Base-by-base conservation (phyloP, 2,113 vertebrate species). In the Pollimyrus isidori region DNA sequence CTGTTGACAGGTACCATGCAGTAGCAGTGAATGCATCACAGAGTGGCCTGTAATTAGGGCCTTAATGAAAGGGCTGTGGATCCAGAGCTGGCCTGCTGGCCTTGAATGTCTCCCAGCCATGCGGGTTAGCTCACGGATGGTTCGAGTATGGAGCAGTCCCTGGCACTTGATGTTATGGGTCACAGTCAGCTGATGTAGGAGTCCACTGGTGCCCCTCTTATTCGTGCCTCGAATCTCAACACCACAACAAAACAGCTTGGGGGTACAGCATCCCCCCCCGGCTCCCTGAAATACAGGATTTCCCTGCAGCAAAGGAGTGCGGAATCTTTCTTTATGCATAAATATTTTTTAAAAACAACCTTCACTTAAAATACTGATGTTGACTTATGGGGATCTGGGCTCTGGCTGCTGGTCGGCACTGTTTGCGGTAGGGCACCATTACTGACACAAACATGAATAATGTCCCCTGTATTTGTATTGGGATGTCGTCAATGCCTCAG, bases 381-480 rank as follows among this genome's bases (percentile, higher is more conserved):
- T 96, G 95, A 96, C 93, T 96, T 95, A 96, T 96, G 94, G 93
- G 93, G 93, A 93, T 94, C 93, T 94, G 94, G 94, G 93, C 92
- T 94, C 94, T 95, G 95, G 94, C 93, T 88, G 94, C 95, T 95
- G 95, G 95, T 95, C 95, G 95, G 94, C 93, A 94, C 94, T 94
- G 95, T 95, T 96, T 96, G 95, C 90, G 95, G 96, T 93, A 23
- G 92, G 88, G 94, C 93, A 95, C 93, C 95, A 95, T 95, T 93
- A 94, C 93, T 93, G 92, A 93, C 89, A 91, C 48, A 93, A 94
- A 92, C 93, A 94, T 95, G 94, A 96, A 94, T 95, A 94, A 95
- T 95, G 94, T 94, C 95, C 93, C 90, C 93, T 91, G 92, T 96
- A 94, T 96, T 96, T 96, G 93, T 95, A 93, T 96, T 96, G 95